Evolutionary conservation across 1,140 invertebrate species (phyloP).

Genomic region (Scaptomyza pallida): DNA sequence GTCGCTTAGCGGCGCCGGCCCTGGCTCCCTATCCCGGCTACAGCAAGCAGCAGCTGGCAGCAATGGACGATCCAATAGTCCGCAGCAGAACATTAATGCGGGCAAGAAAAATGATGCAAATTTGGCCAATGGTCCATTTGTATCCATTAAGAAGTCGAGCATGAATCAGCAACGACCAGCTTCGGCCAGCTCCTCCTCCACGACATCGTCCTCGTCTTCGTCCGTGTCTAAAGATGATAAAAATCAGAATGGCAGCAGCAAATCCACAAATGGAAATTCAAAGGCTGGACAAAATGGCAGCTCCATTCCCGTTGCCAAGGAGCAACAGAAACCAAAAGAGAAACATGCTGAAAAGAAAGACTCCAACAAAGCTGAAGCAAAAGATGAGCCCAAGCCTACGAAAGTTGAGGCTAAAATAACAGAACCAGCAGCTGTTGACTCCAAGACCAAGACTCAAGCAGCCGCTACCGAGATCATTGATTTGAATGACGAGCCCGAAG

Average conservation of each 20-base stretch:
- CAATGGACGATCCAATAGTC: slow-evolving; percentile 62
- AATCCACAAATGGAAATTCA: slow-evolving; percentile 57
- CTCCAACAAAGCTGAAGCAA: slow-evolving; percentile 4
- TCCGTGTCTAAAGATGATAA: slow-evolving; percentile 42
- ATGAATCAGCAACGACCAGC: slow-evolving; percentile 9
- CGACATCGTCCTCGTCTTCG: neutral
- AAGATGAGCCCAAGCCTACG: slow-evolving; percentile 8
- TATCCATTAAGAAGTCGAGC: slow-evolving; percentile 47
- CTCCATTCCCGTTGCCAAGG: slow-evolving; percentile 35
- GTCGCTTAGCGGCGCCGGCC: slow-evolving; percentile 45
- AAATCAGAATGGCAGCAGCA: slow-evolving; percentile 58
- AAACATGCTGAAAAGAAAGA: slow-evolving; percentile 40
- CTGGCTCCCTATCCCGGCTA: slow-evolving; percentile 41
- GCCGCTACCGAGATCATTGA: slow-evolving; percentile 9
- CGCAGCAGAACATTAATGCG: slow-evolving; percentile 38
- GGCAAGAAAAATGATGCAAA: slow-evolving; percentile 37
- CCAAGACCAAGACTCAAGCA: neutral
- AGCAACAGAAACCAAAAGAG: slow-evolving; percentile 48
- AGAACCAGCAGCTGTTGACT: slow-evolving; percentile 8
- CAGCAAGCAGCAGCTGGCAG: slow-evolving; percentile 49
- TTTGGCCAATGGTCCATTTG: slow-evolving; percentile 18
- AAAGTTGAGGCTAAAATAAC: slow-evolving; percentile 31
- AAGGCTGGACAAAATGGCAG: slow-evolving; percentile 61
- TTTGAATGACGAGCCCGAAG: slow-evolving; percentile 5
- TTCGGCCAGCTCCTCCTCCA: slow-evolving; percentile 12